These are phyloP conservation scores for Paracyclopina nana DNA, from an alignment of 1,140 invertebrate species.

Conservation along the genomic window DNA sequence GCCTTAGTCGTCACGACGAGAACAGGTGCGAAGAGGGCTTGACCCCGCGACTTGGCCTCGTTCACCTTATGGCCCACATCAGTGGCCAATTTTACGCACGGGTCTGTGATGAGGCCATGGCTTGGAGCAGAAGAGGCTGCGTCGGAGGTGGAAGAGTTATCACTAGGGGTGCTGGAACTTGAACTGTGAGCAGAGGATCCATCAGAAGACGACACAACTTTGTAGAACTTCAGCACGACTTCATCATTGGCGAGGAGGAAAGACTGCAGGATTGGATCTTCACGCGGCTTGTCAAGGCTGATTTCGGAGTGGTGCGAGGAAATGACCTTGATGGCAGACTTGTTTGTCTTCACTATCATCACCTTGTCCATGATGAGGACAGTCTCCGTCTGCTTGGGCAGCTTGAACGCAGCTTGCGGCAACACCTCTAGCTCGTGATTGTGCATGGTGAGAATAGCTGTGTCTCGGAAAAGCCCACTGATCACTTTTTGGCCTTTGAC, in stretches of 20 bases:
- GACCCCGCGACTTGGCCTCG: neutral
- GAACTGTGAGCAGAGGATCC: neutral
- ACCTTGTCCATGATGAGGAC: neutral
- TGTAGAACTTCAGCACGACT: neutral
- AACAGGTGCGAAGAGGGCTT: neutral
- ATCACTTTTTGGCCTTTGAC: no score
- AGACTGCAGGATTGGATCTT: constrained; percentile 3
- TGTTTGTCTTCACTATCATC: constrained; percentile 1
- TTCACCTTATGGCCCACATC: neutral
- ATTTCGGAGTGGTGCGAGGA: constrained; percentile 1
- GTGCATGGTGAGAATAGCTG: constrained; percentile 2
- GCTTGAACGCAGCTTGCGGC: neutral
- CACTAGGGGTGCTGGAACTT: neutral
- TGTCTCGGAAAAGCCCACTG: neutral
- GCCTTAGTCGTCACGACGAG: neutral
- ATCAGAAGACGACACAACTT: neutral
- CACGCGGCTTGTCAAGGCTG: neutral
- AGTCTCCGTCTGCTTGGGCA: neutral
- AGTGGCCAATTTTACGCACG: neutral
- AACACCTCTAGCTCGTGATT: constrained; percentile 8
- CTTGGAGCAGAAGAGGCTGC: neutral
- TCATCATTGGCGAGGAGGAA: neutral
- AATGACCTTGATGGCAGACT: neutral
- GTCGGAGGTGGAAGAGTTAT: neutral
- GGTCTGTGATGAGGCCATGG: no score